Percentiles rank a stretch among this genome's conserved stretches.
Conservation (phyloP, 2,113 vertebrate species). For the Alaudala cheleensis region DNA sequence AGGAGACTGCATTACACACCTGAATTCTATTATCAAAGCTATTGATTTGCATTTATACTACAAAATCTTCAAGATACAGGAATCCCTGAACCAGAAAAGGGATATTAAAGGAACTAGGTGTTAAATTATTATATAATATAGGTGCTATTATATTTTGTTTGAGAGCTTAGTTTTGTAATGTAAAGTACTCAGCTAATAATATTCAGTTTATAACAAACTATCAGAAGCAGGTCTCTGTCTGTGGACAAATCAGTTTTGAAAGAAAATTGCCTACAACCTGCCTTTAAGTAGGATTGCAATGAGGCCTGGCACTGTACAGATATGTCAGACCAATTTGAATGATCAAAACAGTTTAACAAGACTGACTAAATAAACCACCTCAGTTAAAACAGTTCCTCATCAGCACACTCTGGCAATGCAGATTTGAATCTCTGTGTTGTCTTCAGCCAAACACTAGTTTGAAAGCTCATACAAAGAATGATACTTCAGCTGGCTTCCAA, state of each 20-base stretch:
- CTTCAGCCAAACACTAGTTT: neutral
- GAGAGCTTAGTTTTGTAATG: neutral
- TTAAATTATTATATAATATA: neutral
- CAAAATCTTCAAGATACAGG: neutral
- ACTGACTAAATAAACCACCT: neutral
- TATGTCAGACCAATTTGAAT: neutral
- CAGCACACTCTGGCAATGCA: neutral
- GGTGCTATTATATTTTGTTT: neutral
- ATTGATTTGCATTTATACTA: neutral
- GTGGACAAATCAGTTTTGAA: neutral
- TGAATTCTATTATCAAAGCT: neutral
- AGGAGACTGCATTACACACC: neutral
- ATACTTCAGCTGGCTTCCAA: conserved; percentile 19
- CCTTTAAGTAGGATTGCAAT: neutral
- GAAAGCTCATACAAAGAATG: neutral
- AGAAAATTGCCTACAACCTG: neutral
- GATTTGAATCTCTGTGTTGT: neutral
- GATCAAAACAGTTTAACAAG: neutral
- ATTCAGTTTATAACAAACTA: neutral
- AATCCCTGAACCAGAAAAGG: neutral
- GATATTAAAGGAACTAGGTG: neutral
- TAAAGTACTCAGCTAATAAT: neutral
- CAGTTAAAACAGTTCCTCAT: neutral
- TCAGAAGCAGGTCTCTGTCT: neutral
- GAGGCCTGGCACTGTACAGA: neutral